Base-by-base conservation (phyloP, 2,113 vertebrate genomes). In the Hypomesus transpacificus region DNA sequence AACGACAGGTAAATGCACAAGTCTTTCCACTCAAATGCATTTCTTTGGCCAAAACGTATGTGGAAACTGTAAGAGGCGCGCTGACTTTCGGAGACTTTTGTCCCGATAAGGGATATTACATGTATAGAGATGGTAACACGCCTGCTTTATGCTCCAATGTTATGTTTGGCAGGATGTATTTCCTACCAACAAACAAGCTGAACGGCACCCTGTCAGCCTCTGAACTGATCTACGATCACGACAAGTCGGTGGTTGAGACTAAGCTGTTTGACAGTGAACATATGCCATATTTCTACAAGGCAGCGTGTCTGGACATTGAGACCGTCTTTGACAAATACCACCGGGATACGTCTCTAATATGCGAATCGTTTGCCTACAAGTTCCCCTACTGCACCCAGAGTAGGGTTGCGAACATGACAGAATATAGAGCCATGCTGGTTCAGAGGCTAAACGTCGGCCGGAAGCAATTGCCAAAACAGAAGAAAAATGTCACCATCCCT, bases 281-380 rank as follows among this genome's bases (percentile, higher is more conserved):
- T 21, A 20, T 60, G 58, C 58, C 58, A 3, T 65, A 65, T 65
- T 65, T 65, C 31, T 65, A 65, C 63, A 65, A 22, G 24, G 24
- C 24, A 24, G 24, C 24, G 24, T 24, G 24, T 24, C 24, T 24
- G 24, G 24, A 24, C 24, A 24, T 24, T 24, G 24, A 24, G 24
- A 24, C 24, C 24, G 24, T 24, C 24, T 24, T 24, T 24, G 24
- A 24, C 24, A 24, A 24, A 24, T 24, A 2, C 24, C 24, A 24
- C 24, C 24, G 24, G 24, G 24, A 24, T 24, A 24, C 24, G 24
- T 24, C 24, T 24, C 24, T 24, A 24, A 24, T 24, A 24, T 24
- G 24, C 24, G 24, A 24, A 24, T 24, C 24, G 24, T 24, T 24
- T 24, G 24, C 53, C 3, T 54, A 54, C 53, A 54, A 13, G 53